Percentiles rank a stretch among this genome's conserved stretches.
Conservation (phyloP, 2,888 invertebrate genomes). For the Agriopis marginaria region DNA sequence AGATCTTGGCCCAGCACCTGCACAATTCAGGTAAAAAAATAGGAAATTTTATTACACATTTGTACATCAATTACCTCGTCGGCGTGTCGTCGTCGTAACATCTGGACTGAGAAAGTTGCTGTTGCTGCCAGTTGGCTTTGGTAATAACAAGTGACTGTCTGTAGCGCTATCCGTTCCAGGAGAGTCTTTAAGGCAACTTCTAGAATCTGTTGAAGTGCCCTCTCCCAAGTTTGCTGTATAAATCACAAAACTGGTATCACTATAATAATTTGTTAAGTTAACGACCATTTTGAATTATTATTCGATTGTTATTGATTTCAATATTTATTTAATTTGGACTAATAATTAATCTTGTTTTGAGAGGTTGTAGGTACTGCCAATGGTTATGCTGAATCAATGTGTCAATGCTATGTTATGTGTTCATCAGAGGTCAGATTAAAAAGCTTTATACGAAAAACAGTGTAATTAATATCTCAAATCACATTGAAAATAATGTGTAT, state of each 20-base stretch:
- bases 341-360: too few species aligned
- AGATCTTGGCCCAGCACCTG: too few species aligned
- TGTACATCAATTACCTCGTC: constrained; percentile 61
- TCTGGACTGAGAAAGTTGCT: constrained; percentile 95
- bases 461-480: not conserved
- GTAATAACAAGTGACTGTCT: constrained; percentile 93
- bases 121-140: constrained; percentile 87
- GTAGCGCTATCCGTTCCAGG: constrained; percentile 87
- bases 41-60: not conserved
- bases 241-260: constrained; percentile 45
- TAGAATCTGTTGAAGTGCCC: constrained; percentile 84
- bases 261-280: not conserved
- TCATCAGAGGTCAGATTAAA: constrained; percentile 37
- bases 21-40: too few species aligned
- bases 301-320: not conserved
- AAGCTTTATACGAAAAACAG: not conserved
- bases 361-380: constrained; percentile 34
- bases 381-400: constrained; percentile 40
- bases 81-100: constrained; percentile 73
- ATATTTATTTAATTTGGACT: not conserved
- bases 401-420: constrained; percentile 35
- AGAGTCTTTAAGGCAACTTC: constrained; percentile 88
- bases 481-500: not conserved
- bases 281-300: not conserved
- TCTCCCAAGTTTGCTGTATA: constrained; percentile 73